Percentiles rank a stretch among this genome's conserved stretches.
These are phyloP conservation scores for Lepas anatifera DNA, from an alignment of 2,888 invertebrate species.

Conservation along the genomic window DNA sequence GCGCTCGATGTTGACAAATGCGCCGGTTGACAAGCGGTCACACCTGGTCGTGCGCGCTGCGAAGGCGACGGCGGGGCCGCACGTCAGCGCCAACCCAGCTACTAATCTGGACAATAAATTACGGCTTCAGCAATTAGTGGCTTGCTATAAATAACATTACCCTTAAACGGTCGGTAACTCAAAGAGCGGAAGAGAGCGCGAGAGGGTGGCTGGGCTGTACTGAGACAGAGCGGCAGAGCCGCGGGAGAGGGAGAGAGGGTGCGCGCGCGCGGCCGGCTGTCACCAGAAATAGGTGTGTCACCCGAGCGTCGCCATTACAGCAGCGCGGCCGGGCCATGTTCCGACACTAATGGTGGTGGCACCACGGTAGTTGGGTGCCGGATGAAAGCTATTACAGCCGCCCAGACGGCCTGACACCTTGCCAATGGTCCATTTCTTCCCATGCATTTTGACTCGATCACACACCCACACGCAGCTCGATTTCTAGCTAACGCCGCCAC, in stretches of 20 bases:
- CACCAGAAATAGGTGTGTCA: neutral
- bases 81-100: conserved; percentile 12
- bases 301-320: neutral
- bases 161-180: neutral
- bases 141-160: neutral
- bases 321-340: neutral
- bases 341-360: neutral
- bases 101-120: conserved; percentile 1
- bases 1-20: conserved; percentile 3
- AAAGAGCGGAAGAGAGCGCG: neutral
- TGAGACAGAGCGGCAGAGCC: neutral
- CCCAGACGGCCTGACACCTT: too few species aligned
- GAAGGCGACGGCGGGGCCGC: conserved; percentile 14
- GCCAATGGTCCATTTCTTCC: too few species aligned
- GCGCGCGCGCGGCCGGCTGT: too few species aligned
- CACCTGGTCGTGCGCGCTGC: conserved; percentile 21
- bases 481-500: too few species aligned
- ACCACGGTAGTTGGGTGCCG: too few species aligned
- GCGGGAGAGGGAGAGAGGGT: neutral
- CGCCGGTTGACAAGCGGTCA: neutral
- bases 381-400: too few species aligned
- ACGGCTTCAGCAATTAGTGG: conserved; percentile 4
- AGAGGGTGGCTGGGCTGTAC: too few species aligned
- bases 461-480: too few species aligned
- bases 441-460: too few species aligned